phyloP scores from a whole-genome alignment of 2,797 vertebrate genomes.

The Falco naumanni region DNA sequence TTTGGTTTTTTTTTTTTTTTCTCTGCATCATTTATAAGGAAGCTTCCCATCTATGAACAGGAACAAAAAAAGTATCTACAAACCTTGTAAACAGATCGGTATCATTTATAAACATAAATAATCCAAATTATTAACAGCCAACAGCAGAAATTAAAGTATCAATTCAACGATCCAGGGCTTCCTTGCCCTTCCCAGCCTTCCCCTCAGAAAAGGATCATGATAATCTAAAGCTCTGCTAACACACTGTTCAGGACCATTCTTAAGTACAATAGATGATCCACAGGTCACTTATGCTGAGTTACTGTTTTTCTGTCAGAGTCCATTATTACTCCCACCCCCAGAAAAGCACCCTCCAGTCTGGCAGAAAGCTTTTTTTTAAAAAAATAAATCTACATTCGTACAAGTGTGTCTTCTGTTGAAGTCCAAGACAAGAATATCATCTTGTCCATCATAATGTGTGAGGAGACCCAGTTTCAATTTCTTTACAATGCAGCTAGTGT shows the following conservation, averaged over 20 bases:
- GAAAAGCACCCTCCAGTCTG: conserved; percentile 87
- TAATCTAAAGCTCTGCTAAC: conserved; percentile 87
- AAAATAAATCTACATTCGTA: conserved; percentile 96
- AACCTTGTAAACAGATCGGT: conserved; percentile 99
- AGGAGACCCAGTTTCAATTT: conserved; percentile 86
- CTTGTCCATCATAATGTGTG: conserved; percentile 83
- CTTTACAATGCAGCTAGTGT: conserved; percentile 85
- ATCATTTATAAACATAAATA: conserved; percentile 99
- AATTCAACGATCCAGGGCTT: conserved; percentile 89
- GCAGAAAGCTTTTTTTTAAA: conserved; percentile 88
- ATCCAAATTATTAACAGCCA: conserved; percentile 99
- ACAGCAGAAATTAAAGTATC: conserved; percentile 94
- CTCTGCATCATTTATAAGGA: conserved; percentile 95
- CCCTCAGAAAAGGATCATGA: conserved; percentile 84
- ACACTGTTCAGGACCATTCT: conserved; percentile 82
- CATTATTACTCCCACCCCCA: conserved; percentile 81
- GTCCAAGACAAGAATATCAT: conserved; percentile 86
- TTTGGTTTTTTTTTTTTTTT: conserved; percentile 66
- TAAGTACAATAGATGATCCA: conserved; percentile 85
- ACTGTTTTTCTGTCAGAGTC: conserved; percentile 84
- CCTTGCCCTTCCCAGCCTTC: conserved; percentile 74
- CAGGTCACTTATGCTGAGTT: conserved; percentile 92
- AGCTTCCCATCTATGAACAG: conserved; percentile 98
- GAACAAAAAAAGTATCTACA: conserved; percentile 99
- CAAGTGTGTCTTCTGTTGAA: conserved; percentile 92